phyloP scores from a whole-genome alignment of 2,888 invertebrate species.

The Andrena bucephala region DNA sequence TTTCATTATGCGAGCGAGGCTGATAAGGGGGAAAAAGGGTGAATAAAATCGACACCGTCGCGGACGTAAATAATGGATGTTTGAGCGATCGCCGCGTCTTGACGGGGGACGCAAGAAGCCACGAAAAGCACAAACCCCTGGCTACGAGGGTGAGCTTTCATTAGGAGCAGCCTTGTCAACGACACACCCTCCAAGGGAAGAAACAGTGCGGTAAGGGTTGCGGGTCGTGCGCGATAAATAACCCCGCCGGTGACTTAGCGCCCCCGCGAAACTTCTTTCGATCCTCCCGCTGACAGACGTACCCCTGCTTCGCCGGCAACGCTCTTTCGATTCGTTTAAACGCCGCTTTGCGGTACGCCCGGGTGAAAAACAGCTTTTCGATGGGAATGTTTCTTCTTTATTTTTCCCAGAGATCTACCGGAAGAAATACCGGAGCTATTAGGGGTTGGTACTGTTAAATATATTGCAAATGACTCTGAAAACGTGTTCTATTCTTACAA shows the following conservation, averaged over 20 bases:
- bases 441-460: no score
- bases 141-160: constrained; percentile 79
- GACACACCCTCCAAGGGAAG: constrained; percentile 77
- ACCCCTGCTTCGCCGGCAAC: constrained; percentile 33
- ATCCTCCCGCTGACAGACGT: constrained; percentile 42
- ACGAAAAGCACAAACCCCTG: constrained; percentile 54
- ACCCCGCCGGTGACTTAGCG: constrained; percentile 80
- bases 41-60: constrained; percentile 44
- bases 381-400: not conserved
- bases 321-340: constrained; percentile 48
- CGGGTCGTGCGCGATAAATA: constrained; percentile 79
- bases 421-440: not conserved
- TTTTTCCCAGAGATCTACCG: not conserved
- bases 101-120: constrained; percentile 40
- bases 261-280: constrained; percentile 75
- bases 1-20: constrained; percentile 28
- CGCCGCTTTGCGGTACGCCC: constrained; percentile 27
- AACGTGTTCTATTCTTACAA: no score
- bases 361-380: constrained; percentile 29
- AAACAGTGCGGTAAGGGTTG: constrained; percentile 78
- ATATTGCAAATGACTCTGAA: no score
- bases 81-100: constrained; percentile 68
- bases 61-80: constrained; percentile 65
- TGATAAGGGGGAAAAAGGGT: constrained; percentile 43
- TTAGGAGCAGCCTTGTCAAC: constrained; percentile 80